A percentile compares a stretch with the other conserved stretches of the same genome.
Evolutionary conservation across 2,113 vertebrate species (phyloP).

Genomic region (Rhegmatorhina hoffmannsi): DNA sequence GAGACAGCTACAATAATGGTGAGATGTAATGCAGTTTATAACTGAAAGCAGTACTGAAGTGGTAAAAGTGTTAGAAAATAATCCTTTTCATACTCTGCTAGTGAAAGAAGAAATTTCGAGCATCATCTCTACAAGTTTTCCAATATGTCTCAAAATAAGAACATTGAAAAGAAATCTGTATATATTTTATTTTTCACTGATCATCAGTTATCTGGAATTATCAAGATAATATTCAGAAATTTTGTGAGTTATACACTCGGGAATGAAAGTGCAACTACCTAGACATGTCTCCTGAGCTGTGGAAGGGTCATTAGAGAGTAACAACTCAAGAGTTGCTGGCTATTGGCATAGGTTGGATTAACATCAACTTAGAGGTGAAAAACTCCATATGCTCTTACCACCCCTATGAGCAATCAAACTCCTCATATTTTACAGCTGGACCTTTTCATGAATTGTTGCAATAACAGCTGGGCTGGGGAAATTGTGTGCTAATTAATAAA

Average conservation of each 20-base stretch:
- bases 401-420: conserved; percentile 33
- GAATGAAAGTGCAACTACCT: background rate
- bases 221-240: background rate
- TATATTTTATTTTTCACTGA: background rate
- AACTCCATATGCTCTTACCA: conserved; percentile 17
- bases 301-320: background rate
- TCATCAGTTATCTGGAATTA: background rate
- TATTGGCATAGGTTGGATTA: background rate
- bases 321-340: background rate
- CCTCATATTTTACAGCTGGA: conserved; percentile 51
- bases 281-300: background rate
- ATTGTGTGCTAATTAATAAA: conserved; percentile 38
- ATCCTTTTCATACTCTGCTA: background rate
- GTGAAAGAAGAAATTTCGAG: background rate
- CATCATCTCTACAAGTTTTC: background rate
- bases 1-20: background rate
- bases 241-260: background rate
- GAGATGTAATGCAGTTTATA: background rate
- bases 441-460: conserved; percentile 45
- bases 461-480: conserved; percentile 16
- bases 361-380: background rate
- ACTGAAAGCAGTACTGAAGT: background rate
- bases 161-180: background rate
- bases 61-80: background rate
- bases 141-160: background rate